Evolutionary conservation across 2,888 invertebrate genomes (phyloP).

Genomic region (Ochlodes sylvanus): DNA sequence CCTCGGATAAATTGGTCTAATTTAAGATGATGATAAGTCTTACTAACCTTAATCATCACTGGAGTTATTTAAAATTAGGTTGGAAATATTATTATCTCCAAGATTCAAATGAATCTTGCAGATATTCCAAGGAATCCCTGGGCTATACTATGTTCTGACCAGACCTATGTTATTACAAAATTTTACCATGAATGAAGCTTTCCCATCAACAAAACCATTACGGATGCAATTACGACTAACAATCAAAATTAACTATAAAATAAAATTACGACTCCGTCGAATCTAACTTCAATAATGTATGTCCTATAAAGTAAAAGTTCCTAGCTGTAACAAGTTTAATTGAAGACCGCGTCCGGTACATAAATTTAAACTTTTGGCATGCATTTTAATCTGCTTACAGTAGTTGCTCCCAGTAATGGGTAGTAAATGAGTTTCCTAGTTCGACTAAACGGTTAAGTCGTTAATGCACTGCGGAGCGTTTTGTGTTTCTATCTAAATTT

Average conservation of each 20-base stretch:
- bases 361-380: slow-evolving; percentile 81
- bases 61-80: too few species aligned
- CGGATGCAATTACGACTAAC: slow-evolving; percentile 17
- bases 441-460: slow-evolving; percentile 42
- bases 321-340: slow-evolving; percentile 78
- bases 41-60: too few species aligned
- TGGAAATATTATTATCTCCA: too few species aligned
- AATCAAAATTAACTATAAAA: slow-evolving; percentile 14
- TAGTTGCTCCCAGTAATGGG: slow-evolving; percentile 69
- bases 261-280: slow-evolving; percentile 11
- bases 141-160: too few species aligned
- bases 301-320: slow-evolving; percentile 13
- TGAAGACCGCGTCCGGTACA: slow-evolving; percentile 79
- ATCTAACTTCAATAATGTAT: slow-evolving; percentile 23
- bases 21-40: too few species aligned
- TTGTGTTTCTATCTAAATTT: slow-evolving; percentile 27
- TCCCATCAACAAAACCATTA: neutral
- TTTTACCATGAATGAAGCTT: too few species aligned
- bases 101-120: too few species aligned
- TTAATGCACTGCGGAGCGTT: slow-evolving; percentile 36
- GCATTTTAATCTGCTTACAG: slow-evolving; percentile 79
- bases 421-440: slow-evolving; percentile 68
- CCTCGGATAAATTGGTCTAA: too few species aligned
- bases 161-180: too few species aligned
- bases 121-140: too few species aligned